A percentile compares a stretch with the other conserved stretches of the same genome.
Conservation (phyloP, 2,113 vertebrate species). For the Corynorhinus townsendii region DNA sequence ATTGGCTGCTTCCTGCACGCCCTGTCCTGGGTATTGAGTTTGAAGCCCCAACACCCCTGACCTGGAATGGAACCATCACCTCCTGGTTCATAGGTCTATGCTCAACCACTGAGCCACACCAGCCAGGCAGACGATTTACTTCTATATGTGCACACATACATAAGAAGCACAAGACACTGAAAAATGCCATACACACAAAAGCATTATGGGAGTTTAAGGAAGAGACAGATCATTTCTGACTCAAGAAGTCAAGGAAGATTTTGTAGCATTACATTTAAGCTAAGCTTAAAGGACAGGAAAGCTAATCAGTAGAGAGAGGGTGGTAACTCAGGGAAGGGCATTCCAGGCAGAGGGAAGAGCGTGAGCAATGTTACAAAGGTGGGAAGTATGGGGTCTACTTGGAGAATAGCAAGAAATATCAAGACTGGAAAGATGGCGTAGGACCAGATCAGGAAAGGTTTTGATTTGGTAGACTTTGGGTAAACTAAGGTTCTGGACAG, state of each 20-base stretch:
- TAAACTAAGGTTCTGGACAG: neutral
- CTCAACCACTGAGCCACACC: no score
- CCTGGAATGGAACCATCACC: no score
- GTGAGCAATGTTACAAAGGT: neutral
- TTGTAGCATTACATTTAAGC: neutral
- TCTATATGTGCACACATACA: neutral
- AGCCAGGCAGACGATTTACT: neutral
- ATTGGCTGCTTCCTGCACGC: no score
- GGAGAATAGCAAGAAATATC: neutral
- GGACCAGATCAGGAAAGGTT: neutral
- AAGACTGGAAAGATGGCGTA: neutral
- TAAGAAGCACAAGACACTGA: neutral
- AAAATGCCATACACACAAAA: neutral
- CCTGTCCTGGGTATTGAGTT: no score
- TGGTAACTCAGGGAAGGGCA: neutral
- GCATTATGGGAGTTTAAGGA: neutral
- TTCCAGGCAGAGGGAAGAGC: neutral
- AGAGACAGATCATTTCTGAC: neutral
- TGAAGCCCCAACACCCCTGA: no score
- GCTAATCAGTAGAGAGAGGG: neutral
- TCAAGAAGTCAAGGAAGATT: neutral
- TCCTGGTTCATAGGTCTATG: no score
- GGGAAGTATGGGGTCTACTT: neutral
- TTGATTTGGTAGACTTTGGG: neutral
- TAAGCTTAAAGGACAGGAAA: neutral